A percentile compares a stretch with the other conserved stretches of the same genome.
phyloP scores from a whole-genome alignment of 2,113 vertebrate genomes.

The Neodon shergylaensis region DNA sequence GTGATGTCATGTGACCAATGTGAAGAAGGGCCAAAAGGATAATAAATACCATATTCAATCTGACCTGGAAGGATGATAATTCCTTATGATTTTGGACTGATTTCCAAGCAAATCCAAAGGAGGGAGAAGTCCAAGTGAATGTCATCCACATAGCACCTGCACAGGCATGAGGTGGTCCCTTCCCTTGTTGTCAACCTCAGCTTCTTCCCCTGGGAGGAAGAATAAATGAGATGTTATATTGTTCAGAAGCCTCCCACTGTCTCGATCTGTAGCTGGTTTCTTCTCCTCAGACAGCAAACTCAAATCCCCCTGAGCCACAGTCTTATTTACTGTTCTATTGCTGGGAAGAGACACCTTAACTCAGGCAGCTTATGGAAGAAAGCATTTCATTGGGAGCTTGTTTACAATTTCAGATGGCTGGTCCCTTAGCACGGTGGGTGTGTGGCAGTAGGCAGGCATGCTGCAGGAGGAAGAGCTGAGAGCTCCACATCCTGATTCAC shows the following conservation, averaged over 20 bases:
- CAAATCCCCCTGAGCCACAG: background rate
- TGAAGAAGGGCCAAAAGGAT: conserved; percentile 44
- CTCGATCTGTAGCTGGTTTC: background rate
- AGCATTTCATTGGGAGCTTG: too few species aligned
- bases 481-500: background rate
- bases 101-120: background rate
- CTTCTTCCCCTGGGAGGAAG: background rate
- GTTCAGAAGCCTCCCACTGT: background rate
- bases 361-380: background rate
- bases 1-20: conserved; percentile 33
- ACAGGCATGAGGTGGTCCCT: background rate
- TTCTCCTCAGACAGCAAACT: background rate
- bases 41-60: conserved; percentile 62
- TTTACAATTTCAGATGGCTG: background rate
- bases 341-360: background rate
- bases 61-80: background rate
- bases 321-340: background rate
- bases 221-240: background rate
- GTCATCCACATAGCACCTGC: background rate
- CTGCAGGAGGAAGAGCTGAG: background rate
- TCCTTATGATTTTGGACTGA: conserved; percentile 6
- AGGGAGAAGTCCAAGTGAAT: background rate
- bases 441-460: background rate
- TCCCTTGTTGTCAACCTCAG: background rate
- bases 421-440: background rate